Percentiles rank a stretch among this genome's conserved stretches.
Conservation (phyloP, 1,140 invertebrate species). For the Musca domestica region DNA sequence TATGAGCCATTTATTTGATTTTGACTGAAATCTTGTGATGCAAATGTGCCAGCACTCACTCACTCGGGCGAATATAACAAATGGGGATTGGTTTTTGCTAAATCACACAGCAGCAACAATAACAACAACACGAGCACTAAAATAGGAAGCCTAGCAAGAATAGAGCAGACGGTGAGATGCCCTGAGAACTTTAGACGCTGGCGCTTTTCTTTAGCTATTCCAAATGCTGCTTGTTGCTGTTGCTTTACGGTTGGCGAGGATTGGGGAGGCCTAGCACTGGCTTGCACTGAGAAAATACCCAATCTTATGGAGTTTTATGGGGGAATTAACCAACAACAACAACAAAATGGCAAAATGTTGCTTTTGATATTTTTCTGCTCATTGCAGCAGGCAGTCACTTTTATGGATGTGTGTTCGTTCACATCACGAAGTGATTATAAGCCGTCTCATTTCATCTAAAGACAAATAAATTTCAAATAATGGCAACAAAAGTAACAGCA, state of each 20-base stretch:
- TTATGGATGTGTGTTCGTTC: neutral
- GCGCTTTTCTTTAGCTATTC: no score
- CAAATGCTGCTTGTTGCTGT: no score
- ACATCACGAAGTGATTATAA: constrained; percentile 34
- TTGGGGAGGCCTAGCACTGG: neutral
- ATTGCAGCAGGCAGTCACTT: no score
- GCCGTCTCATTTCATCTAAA: constrained; percentile 54
- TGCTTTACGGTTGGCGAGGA: constrained; percentile 20
- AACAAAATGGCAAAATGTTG: constrained; percentile 24
- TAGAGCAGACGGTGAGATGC: no score
- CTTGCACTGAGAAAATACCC: no score
- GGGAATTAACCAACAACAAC: constrained; percentile 9
- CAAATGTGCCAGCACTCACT: constrained; percentile 46
- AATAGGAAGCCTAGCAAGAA: no score
- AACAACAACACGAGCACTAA: no score
- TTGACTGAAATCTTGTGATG: constrained; percentile 32
- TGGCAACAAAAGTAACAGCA: constrained; percentile 12
- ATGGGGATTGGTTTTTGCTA: constrained; percentile 55
- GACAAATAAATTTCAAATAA: constrained; percentile 53
- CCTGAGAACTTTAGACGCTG: no score
- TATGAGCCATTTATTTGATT: no score
- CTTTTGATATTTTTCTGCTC: no score
- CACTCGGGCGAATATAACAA: constrained; percentile 55
- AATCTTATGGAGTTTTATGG: constrained; percentile 9
- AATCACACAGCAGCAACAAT: constrained; percentile 26